Conservation (phyloP, 53 echinoderm and acorn worm genomes). For the Pentamera pediparva region DNA sequence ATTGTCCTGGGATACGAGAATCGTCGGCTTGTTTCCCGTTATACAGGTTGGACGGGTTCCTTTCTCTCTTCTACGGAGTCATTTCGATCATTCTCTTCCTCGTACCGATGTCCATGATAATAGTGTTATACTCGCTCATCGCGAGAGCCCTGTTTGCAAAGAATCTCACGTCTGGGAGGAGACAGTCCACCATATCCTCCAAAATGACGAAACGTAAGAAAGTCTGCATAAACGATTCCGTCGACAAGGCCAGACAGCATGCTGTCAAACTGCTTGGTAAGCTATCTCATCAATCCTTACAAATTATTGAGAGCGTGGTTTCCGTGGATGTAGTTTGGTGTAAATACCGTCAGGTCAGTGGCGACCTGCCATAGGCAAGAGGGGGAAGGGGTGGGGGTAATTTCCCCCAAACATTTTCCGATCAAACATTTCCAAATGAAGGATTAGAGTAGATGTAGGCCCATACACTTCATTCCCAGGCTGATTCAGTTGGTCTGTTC, state of each 20-base stretch:
- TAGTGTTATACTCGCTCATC: constrained; percentile 78
- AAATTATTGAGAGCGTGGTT: no score
- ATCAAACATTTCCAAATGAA: no score
- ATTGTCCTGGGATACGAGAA: constrained; percentile 53
- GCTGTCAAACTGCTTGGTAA: constrained; percentile 71
- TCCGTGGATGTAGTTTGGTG: no score
- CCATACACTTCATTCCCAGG: no score
- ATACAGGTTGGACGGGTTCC: constrained; percentile 2
- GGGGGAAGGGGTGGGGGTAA: no score
- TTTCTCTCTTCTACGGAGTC: constrained; percentile 48
- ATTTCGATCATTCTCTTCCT: constrained; percentile 72
- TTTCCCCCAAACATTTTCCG: no score
- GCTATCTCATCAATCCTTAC: no score
- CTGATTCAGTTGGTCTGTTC: no score
- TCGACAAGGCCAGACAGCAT: constrained; percentile 57
- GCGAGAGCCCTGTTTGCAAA: constrained; percentile 74
- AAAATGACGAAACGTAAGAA: constrained; percentile 15
- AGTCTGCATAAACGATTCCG: constrained; percentile 36
- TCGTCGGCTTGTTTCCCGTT: constrained; percentile 48
- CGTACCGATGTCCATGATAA: constrained; percentile 81
- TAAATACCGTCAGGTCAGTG: no score
- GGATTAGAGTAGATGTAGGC: no score
- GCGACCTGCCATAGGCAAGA: no score
- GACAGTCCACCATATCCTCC: constrained; percentile 14
- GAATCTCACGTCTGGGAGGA: constrained; percentile 38